Conservation (phyloP, 1,140 invertebrate species). For the Drosophila nasuta region DNA sequence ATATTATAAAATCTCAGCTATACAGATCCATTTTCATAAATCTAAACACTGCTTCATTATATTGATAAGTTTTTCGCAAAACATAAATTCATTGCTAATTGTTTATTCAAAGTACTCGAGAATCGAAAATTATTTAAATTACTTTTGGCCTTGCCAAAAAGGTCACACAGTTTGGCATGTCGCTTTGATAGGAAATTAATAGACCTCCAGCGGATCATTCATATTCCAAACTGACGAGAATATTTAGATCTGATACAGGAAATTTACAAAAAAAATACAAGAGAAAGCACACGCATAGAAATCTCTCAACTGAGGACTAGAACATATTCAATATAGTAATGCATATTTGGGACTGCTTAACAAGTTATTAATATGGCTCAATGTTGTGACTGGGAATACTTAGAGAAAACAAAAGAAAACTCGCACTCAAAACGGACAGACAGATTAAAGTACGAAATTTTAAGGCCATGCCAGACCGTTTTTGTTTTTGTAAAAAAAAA, state of each 20-base stretch:
- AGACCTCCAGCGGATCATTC: neutral
- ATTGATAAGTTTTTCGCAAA: slow-evolving; percentile 1
- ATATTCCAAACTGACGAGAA: neutral
- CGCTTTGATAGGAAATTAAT: neutral
- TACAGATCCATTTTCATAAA: slow-evolving; percentile 3
- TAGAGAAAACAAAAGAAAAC: neutral
- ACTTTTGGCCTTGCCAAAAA: slow-evolving; percentile 50
- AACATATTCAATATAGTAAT: slow-evolving; percentile 30
- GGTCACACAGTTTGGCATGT: slow-evolving; percentile 27
- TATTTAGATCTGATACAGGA: neutral
- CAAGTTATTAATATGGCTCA: slow-evolving; percentile 26
- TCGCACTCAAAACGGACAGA: slow-evolving; percentile 41
- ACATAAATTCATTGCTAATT: slow-evolving; percentile 69
- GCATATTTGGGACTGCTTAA: slow-evolving; percentile 34
- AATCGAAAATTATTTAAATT: slow-evolving; percentile 51
- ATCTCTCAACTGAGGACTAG: slow-evolving; percentile 38
- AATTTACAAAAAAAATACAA: neutral
- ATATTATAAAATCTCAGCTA: slow-evolving; percentile 20
- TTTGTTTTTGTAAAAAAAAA: slow-evolving; percentile 5
- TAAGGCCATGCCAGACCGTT: slow-evolving; percentile 25
- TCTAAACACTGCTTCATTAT: slow-evolving; percentile 9
- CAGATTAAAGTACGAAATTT: slow-evolving; percentile 24
- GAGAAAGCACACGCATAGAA: slow-evolving; percentile 1
- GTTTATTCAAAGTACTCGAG: slow-evolving; percentile 46
- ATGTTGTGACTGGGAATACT: slow-evolving; percentile 19